These are phyloP conservation scores for Drosophila kambysellisi DNA, from an alignment of 2,888 invertebrate genomes.

Conservation along the genomic window DNA sequence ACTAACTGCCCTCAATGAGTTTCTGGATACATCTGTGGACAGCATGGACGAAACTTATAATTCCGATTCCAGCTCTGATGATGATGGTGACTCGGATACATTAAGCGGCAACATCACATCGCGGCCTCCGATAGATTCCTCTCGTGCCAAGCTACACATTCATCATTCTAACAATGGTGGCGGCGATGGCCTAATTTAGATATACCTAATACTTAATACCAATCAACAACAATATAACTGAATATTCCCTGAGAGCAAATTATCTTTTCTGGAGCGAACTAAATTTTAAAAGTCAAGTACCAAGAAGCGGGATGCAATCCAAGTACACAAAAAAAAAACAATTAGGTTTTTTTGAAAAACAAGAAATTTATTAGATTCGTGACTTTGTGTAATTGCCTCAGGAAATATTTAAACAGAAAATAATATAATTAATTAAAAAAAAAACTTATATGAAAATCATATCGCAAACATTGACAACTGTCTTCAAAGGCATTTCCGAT, in stretches of 20 bases:
- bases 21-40: slow-evolving; percentile 46
- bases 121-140: slow-evolving; percentile 34
- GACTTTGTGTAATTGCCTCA: slow-evolving; percentile 14
- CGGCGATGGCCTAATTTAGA: slow-evolving; percentile 60
- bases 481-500: slow-evolving; percentile 27
- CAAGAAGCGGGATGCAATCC: not conserved
- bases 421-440: slow-evolving; percentile 1
- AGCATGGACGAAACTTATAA: slow-evolving; percentile 74
- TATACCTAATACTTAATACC: not conserved
- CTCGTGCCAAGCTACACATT: not conserved
- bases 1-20: slow-evolving; percentile 15
- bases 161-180: slow-evolving; percentile 54
- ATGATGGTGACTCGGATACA: slow-evolving; percentile 44
- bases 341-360: too few species aligned
- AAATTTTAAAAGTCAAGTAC: slow-evolving; percentile 53
- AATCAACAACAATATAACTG: slow-evolving; percentile 17
- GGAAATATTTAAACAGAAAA: not conserved
- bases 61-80: slow-evolving; percentile 75
- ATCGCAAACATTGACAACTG: not conserved
- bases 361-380: slow-evolving; percentile 36
- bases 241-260: slow-evolving; percentile 8
- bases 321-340: slow-evolving; percentile 21
- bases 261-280: slow-evolving; percentile 37
- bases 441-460: not conserved
- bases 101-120: slow-evolving; percentile 50